Evolutionary conservation across 2,797 vertebrate genomes (phyloP), one percentile per base, ranked within the genome.

Genomic region (Chaunax sp.): DNA sequence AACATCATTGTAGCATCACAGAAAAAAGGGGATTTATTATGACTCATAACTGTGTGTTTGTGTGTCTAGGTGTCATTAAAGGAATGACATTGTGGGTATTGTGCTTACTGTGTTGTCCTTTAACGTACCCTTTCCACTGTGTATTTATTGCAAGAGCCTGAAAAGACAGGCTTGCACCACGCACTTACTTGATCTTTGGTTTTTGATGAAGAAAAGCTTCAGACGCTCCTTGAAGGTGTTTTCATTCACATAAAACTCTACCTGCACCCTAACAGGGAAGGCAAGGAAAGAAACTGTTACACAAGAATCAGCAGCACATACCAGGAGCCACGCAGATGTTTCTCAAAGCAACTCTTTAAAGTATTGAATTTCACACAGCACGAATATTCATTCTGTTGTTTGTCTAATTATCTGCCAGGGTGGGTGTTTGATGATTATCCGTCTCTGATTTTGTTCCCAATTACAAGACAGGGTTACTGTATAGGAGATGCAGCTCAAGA

Each of bases 151-250:
- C 19, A 14, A 46, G 41, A 19, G 41, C 19, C 13, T 12, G 22
- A 25, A 26, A 26, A 6, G 47, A 16, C 22, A 14, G 4, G 23
- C 20, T 3, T 5, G 18, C 13, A 5, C 44, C 5, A 15, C 43
- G 37, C 51, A 92, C 96, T 95, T 91, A 98, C 97, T 99, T 52
- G 97, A 99, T 90, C 97, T 94, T 91, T 99, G 97, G 94, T 98
- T 99, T 88, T 98, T 99, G 90, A 99, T 98, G 94, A 99, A 99
- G 92, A 98, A 99, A 12, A 98, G 94, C 81, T 98, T 99, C 60
- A 98, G 95, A 0, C 96, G 93, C 84, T 98, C 97, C 89, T 99
- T 99, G 90, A 98, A 97, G 43, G 97, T 98, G 90, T 98, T 98
- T 75, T 99, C 97, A 0, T 98, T 98, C 70, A 98, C 97, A 1